These are phyloP conservation scores for Xiphophorus maculatus DNA, from an alignment of 2,113 vertebrate genomes.

Conservation along the genomic window DNA sequence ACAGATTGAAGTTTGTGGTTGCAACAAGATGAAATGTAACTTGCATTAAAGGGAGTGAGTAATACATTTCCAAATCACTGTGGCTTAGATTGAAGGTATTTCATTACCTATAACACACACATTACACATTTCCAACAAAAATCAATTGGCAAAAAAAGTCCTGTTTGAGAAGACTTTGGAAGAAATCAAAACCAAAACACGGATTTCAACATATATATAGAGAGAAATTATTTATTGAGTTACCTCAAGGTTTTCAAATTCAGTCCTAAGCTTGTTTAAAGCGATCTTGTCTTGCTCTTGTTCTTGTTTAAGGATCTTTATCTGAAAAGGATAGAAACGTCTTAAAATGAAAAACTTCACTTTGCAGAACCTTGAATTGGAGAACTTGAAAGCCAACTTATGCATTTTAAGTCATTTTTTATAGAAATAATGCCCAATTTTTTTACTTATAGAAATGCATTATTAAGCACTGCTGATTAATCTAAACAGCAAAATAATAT, in stretches of 20 bases:
- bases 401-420: neutral
- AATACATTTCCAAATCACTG: no score
- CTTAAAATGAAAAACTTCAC: neutral
- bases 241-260: constrained; percentile 50
- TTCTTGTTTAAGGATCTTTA: constrained; percentile 35
- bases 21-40: neutral
- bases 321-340: constrained; percentile 32
- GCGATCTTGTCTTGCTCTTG: constrained; percentile 33
- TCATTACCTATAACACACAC: neutral
- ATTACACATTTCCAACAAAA: neutral
- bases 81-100: neutral
- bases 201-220: neutral
- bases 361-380: neutral
- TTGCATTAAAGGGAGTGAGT: neutral
- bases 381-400: neutral
- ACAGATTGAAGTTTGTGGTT: neutral
- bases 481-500: neutral
- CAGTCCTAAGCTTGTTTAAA: constrained; percentile 23
- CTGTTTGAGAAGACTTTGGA: neutral
- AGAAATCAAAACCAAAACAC: neutral
- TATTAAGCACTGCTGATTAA: no score
- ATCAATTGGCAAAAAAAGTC: neutral
- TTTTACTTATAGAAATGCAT: no score
- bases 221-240: neutral
- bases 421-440: neutral